Evolutionary conservation across 1,140 invertebrate species (phyloP), one percentile per base, ranked within the genome.

Genomic region (Globodera rostochiensis): DNA sequence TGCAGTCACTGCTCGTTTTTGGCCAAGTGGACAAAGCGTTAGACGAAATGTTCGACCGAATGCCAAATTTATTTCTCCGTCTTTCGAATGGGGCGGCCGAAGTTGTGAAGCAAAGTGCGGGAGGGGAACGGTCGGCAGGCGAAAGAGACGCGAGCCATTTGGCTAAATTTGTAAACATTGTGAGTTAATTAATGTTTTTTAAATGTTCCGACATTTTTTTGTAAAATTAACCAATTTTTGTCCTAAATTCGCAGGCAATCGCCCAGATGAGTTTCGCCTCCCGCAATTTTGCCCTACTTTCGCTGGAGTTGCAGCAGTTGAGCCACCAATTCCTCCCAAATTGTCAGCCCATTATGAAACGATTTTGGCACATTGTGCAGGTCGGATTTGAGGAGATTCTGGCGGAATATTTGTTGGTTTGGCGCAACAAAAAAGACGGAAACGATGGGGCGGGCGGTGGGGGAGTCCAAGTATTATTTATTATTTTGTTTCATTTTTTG

Each of bases 371-470:
- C 25, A 80, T 77, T 47, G 79, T 80, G 6, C 88, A 89, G 76
- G 74, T 71, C 8, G 85, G 80, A 15, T 73, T 87, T 53, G 82
- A 87, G 73, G 74, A 70, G 49, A 70, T 87, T 11, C 67, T 87
- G 25, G 83, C 80, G 15, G 87, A 88, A 19, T 87, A 90, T 83
- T 71, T 90, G 21, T 82, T 89, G 71, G 84, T 88, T 64, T 83
- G 82, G 64, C 83, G 87, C 9, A 76, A 77, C 47, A 73, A 83
- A 67, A 70, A 75, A 15, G 13, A 15, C 25, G 7, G 50, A 57
- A 36, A 57, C 46, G 25, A 50, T 25, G 36, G 74, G 50, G 45
- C 80, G 67, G 60, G 53, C 49, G 74, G 67, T 57, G 50, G 79
- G 15, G 67, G 81, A 74, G 49, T 21, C 1, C 21, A 49, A 47